phyloP scores from a whole-genome alignment of 2,113 vertebrate genomes.

The Ascaphus truei region DNA sequence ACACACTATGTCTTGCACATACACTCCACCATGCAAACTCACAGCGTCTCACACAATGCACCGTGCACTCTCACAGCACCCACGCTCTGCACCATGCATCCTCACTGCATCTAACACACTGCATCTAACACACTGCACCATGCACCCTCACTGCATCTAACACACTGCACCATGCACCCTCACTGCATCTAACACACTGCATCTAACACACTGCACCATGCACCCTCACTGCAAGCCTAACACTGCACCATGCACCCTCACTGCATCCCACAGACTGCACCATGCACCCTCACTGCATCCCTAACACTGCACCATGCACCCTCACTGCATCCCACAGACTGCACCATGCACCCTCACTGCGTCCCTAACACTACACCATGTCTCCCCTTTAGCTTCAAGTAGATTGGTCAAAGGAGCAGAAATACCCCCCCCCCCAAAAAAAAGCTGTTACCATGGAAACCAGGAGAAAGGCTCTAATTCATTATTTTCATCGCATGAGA shows the following conservation, averaged over 20 bases:
- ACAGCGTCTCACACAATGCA: neutral
- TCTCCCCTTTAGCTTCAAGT: constrained; percentile 28
- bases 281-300: neutral
- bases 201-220: no score
- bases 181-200: no score
- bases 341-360: neutral
- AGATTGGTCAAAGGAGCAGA: constrained; percentile 30
- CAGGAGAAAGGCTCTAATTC: constrained; percentile 12
- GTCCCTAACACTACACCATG: neutral
- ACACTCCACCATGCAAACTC: neutral
- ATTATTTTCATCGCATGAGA: constrained; percentile 23
- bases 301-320: neutral
- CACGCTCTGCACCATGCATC: no score
- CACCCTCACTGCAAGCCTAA: no score
- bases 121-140: no score
- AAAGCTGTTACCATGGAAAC: constrained; percentile 25
- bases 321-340: neutral
- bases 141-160: no score
- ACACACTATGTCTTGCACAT: neutral
- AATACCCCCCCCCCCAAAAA: constrained; percentile 6
- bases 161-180: no score
- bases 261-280: neutral
- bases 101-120: no score
- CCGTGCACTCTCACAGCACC: neutral
- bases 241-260: no score